Evolutionary conservation across 2,113 vertebrate genomes (phyloP), one percentile per base, ranked within the genome.

Genomic region (Neodon shergylaensis): DNA sequence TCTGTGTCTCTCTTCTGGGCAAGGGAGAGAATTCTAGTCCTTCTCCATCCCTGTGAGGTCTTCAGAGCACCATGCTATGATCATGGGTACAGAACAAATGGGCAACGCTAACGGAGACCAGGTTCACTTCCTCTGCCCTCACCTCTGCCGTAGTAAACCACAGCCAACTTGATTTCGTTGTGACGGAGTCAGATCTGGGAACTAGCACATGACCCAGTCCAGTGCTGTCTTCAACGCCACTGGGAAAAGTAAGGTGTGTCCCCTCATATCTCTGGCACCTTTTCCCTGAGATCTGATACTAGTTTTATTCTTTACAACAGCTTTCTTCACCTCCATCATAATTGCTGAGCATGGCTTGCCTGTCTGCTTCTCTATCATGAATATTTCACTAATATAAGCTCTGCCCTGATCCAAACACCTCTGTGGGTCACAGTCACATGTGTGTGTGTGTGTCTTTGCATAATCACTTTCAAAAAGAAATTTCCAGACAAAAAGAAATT

Each of bases 251-350:
- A 36, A 61, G n/a, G 58, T 47, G 63, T 72, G 84, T 22, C 19
- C 17, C n/a, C 12, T 26, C 7, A 3, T 26, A 47, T 52, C 7
- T 0, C 3, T 1, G 12, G 68, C 9, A 39, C 14, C 33, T 39
- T 14, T 96, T 44, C 39, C 19, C 49, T 68, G 26, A 73, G 85
- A 26, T 74, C 68, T 58, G 58, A 47, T 8, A 54, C 12, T 22
- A 65, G 24, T n/a, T 72, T 72, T 44, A 6, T 52, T 22, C 74
- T 3, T 49, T 70, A 19, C 26, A 52, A 22, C 36, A 65, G n/a
- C 10, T 73, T 33, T 26, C 26, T 63, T 86, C 28, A 52, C n/a
- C 42, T 54, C 19, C 36, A 24, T 54, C 4, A 2, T 42, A 73
- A n/a, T 39, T 22, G 26, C 0, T 11, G 24, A 26, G 16, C 33